A percentile compares a stretch with the other conserved stretches of the same genome.
Evolutionary conservation across 2,797 vertebrate genomes (phyloP).

Genomic region (Cephalopachus bancanus): DNA sequence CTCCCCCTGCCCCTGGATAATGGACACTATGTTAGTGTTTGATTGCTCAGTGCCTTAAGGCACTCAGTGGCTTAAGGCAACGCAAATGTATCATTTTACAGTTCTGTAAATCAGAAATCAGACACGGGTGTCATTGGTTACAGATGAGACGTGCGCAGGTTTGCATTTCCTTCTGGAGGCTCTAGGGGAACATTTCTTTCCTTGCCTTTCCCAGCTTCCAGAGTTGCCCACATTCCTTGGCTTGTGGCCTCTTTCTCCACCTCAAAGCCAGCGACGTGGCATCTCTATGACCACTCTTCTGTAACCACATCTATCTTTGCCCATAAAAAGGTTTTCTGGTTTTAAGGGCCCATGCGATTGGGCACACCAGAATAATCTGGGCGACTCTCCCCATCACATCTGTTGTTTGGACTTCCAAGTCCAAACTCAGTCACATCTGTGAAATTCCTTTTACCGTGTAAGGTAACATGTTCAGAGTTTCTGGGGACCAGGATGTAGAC

Average conservation of each 20-base stretch:
- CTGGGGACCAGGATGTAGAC: background rate
- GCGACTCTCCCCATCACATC: background rate
- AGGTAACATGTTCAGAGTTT: background rate
- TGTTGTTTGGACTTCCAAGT: too few relatives aligned
- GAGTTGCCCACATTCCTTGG: background rate
- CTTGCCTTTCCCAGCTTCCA: background rate
- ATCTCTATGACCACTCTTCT: background rate
- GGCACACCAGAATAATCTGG: background rate
- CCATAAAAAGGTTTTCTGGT: background rate
- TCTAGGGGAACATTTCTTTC: background rate
- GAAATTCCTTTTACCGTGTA: background rate
- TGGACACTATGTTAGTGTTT: background rate
- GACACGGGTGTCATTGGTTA: background rate
- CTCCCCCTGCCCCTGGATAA: background rate
- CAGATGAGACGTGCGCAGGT: background rate
- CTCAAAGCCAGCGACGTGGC: background rate
- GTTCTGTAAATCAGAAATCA: background rate
- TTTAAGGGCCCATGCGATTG: background rate
- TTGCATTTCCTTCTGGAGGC: background rate
- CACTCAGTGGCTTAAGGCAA: background rate
- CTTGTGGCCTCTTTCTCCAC: background rate
- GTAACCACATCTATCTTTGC: background rate
- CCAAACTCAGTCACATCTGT: background rate
- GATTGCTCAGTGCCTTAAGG: background rate
- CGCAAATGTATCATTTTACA: background rate